A percentile compares a stretch with the other conserved stretches of the same genome.
Conservation (phyloP, 2,888 invertebrate genomes). For the Tipula unca region DNA sequence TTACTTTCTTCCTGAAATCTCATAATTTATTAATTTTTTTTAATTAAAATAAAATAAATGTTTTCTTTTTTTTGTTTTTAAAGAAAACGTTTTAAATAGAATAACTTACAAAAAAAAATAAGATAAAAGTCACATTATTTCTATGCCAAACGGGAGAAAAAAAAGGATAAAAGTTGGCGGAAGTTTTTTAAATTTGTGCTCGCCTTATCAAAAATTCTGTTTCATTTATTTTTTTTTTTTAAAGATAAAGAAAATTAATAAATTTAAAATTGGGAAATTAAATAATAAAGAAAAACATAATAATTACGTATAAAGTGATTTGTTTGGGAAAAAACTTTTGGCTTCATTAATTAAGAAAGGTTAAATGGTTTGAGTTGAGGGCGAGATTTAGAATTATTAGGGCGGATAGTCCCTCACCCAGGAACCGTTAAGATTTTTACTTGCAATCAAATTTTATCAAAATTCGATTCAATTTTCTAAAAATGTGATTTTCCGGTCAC, state of each 20-base stretch:
- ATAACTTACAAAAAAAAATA: neutral
- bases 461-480: too few species aligned
- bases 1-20: neutral
- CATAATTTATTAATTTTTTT: constrained; percentile 3
- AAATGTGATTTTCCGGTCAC: too few species aligned
- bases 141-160: neutral
- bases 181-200: neutral
- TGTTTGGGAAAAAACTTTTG: neutral
- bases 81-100: neutral
- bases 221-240: neutral
- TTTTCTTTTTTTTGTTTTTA: neutral
- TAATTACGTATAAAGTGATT: neutral
- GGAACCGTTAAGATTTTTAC: too few species aligned
- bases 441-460: too few species aligned
- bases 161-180: neutral
- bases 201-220: neutral
- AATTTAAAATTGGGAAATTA: neutral
- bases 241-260: neutral
- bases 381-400: neutral
- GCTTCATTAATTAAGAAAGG: neutral
- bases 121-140: neutral
- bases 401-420: too few species aligned
- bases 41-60: neutral
- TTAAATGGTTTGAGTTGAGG: neutral
- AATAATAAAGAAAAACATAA: neutral